Percentiles rank a stretch among this genome's conserved stretches.
Conservation (phyloP, 2,113 vertebrate species). For the Orientallactaga bullata region DNA sequence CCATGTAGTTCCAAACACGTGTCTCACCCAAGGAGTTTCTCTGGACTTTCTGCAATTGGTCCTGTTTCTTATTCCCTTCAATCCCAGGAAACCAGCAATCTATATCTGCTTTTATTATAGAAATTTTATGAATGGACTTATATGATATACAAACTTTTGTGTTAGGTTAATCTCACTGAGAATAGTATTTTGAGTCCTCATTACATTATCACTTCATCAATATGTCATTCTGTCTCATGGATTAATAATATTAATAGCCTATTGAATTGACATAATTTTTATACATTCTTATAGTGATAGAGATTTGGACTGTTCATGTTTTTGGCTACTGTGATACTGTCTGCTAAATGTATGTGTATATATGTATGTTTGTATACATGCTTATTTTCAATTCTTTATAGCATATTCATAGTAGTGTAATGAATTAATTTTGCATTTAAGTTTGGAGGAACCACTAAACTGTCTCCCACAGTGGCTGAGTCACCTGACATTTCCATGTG, state of each 20-base stretch:
- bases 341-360: neutral
- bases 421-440: slow-evolving; percentile 1
- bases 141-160: neutral
- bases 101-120: neutral
- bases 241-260: neutral
- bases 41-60: neutral
- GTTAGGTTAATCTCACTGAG: neutral
- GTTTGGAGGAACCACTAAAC: neutral
- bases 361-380: neutral
- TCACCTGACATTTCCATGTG: neutral
- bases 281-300: neutral
- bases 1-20: neutral
- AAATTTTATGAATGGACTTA: neutral
- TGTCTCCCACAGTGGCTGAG: neutral
- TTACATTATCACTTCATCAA: neutral
- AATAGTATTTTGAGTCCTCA: neutral
- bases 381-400: neutral
- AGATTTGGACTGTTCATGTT: neutral
- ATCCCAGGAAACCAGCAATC: neutral
- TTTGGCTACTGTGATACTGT: neutral
- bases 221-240: neutral
- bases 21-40: neutral
- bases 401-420: neutral
- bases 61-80: neutral
- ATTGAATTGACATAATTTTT: neutral